Percentiles rank a stretch among this genome's conserved stretches.
Evolutionary conservation across 2,888 invertebrate species (phyloP).

Genomic region (Latrodectus hesperus): DNA sequence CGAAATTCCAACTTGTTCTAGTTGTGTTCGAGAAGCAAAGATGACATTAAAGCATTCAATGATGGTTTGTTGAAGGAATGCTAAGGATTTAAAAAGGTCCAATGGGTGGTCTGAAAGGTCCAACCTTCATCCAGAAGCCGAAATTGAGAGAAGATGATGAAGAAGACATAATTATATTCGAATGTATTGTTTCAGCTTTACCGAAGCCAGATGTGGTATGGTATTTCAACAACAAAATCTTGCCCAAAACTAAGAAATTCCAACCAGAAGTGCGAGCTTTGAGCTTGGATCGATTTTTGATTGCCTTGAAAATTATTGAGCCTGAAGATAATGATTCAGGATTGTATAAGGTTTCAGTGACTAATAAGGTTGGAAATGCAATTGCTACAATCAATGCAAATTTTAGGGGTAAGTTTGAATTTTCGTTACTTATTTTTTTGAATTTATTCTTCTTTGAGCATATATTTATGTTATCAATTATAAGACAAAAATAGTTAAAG

Average conservation of each 20-base stretch:
- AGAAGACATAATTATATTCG: slow-evolving; percentile 94
- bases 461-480: too few relatives aligned
- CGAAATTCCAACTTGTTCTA: too few relatives aligned
- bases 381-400: slow-evolving; percentile 97
- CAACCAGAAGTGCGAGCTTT: slow-evolving; percentile 90
- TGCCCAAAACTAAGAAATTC: slow-evolving; percentile 84
- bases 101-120: slow-evolving; percentile 82
- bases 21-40: too few relatives aligned
- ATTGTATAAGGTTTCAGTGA: slow-evolving; percentile 96
- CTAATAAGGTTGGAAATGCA: slow-evolving; percentile 97
- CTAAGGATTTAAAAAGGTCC: background rate
- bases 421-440: background rate
- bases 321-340: slow-evolving; percentile 96
- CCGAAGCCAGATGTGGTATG: slow-evolving; percentile 86
- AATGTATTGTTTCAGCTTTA: slow-evolving; percentile 89
- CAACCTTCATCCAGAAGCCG: slow-evolving; percentile 98
- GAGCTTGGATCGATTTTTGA: slow-evolving; percentile 88
- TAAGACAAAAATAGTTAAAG: too few relatives aligned
- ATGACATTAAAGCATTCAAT: too few relatives aligned
- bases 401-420: slow-evolving; percentile 92
- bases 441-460: too few relatives aligned
- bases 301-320: slow-evolving; percentile 94
- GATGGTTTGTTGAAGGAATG: too few relatives aligned
- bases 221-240: slow-evolving; percentile 90
- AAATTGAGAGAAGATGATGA: slow-evolving; percentile 96